These are phyloP conservation scores for Triplophysa tibetana DNA, from an alignment of 2,113 vertebrate genomes.

Conservation along the genomic window DNA sequence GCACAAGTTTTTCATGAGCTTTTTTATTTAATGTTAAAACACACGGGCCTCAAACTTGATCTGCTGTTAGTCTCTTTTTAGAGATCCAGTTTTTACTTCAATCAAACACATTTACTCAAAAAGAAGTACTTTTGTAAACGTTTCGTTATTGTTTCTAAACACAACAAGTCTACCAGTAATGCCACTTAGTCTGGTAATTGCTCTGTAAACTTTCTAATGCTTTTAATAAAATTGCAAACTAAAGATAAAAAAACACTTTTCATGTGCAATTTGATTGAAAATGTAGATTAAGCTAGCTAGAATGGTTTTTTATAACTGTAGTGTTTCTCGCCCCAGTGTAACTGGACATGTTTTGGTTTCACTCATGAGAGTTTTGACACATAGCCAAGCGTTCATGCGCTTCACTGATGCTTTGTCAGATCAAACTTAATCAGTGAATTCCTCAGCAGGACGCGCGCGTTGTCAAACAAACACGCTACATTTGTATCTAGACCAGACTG, in stretches of 20 bases:
- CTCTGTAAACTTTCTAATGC: not conserved
- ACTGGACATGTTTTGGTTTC: constrained; percentile 68
- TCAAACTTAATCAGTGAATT: constrained; percentile 80
- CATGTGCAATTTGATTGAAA: not conserved
- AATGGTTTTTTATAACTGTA: not conserved
- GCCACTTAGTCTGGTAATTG: not conserved
- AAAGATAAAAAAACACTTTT: not conserved
- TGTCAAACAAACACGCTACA: constrained; percentile 67
- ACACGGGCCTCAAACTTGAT: not conserved
- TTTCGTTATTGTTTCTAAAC: not conserved
- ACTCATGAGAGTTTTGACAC: constrained; percentile 71
- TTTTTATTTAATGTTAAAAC: not conserved
- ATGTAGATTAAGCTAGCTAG: not conserved
- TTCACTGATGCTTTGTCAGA: constrained; percentile 80
- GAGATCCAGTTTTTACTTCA: not conserved
- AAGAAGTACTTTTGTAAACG: too few species aligned
- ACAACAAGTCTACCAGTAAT: not conserved
- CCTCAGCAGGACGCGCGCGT: constrained; percentile 75
- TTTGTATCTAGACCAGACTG: constrained; percentile 25
- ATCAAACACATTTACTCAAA: not conserved
- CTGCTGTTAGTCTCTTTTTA: not conserved
- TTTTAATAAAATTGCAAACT: not conserved
- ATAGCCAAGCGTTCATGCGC: constrained; percentile 76
- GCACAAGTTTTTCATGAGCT: not conserved
- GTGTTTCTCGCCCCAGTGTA: constrained; percentile 8